These are phyloP conservation scores for Melipona quadrifasciata DNA, from an alignment of 1,140 invertebrate species.

Conservation along the genomic window DNA sequence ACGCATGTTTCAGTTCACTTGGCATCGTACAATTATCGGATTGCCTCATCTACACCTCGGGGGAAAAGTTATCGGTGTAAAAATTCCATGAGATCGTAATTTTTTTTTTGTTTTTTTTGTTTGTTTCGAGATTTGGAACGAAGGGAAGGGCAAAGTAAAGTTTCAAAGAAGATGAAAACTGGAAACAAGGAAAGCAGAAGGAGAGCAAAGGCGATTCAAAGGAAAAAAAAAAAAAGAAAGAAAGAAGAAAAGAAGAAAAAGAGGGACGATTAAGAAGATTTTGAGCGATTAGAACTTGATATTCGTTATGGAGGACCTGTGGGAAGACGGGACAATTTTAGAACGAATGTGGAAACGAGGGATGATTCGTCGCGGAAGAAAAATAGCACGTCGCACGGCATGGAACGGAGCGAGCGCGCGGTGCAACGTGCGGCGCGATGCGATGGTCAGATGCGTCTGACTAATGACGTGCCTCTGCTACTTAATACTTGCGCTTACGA, in stretches of 20 bases:
- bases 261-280: too few relatives aligned
- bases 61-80: too few relatives aligned
- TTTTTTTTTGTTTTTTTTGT: too few relatives aligned
- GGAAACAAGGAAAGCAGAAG: too few relatives aligned
- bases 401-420: background rate
- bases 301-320: background rate
- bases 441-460: constrained; percentile 51
- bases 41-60: too few relatives aligned
- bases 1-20: background rate
- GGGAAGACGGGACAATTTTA: constrained; percentile 53
- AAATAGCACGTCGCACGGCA: constrained; percentile 36
- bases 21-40: too few relatives aligned
- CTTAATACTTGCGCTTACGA: constrained; percentile 53
- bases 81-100: too few relatives aligned
- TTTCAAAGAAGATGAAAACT: too few relatives aligned
- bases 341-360: constrained; percentile 50
- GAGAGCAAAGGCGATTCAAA: background rate
- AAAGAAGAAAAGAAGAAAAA: too few relatives aligned
- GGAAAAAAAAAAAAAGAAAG: background rate
- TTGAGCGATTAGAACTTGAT: too few relatives aligned
- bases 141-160: background rate
- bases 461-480: constrained; percentile 59
- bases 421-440: background rate
- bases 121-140: too few relatives aligned
- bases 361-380: constrained; percentile 62